These are phyloP conservation scores for Tiliqua scincoides DNA, from an alignment of 2,113 vertebrate genomes.

Conservation along the genomic window DNA sequence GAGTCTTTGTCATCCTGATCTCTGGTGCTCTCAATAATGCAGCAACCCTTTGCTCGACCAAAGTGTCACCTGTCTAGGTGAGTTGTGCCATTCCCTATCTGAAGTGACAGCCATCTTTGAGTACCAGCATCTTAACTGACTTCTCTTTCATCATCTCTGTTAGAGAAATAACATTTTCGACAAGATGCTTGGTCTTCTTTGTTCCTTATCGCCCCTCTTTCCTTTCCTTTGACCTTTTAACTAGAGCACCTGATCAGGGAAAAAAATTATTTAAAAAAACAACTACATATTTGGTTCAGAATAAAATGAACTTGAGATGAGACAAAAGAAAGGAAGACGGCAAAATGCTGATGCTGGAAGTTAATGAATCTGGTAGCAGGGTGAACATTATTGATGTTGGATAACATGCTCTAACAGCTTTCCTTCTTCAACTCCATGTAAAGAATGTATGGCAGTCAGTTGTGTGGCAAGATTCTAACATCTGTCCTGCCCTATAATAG, in stretches of 20 bases:
- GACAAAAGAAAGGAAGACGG: constrained; percentile 66
- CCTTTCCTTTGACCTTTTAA: constrained; percentile 55
- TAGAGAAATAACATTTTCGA: constrained; percentile 76
- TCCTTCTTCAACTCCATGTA: constrained; percentile 61
- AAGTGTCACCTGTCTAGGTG: constrained; percentile 94
- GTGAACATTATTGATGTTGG: constrained; percentile 64
- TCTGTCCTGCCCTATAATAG: constrained; percentile 74
- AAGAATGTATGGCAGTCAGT: constrained; percentile 70
- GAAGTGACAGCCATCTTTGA: constrained; percentile 94
- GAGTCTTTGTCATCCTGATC: constrained; percentile 74
- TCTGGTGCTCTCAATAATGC: constrained; percentile 76
- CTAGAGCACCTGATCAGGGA: constrained; percentile 74
- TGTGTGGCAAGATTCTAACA: constrained; percentile 70
- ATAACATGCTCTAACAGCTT: constrained; percentile 66
- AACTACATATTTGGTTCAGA: constrained; percentile 67
- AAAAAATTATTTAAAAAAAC: constrained; percentile 73
- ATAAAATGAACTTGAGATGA: constrained; percentile 71
- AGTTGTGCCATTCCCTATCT: constrained; percentile 84
- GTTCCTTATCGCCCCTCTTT: constrained; percentile 35
- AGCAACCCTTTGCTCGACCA: constrained; percentile 82
- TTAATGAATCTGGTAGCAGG: constrained; percentile 71
- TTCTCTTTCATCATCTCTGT: constrained; percentile 81
- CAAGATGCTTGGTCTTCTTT: constrained; percentile 74
- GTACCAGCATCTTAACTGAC: constrained; percentile 85
- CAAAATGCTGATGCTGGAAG: constrained; percentile 61